phyloP scores from a whole-genome alignment of 2,888 invertebrate genomes.

The Vesta saturnalis region DNA sequence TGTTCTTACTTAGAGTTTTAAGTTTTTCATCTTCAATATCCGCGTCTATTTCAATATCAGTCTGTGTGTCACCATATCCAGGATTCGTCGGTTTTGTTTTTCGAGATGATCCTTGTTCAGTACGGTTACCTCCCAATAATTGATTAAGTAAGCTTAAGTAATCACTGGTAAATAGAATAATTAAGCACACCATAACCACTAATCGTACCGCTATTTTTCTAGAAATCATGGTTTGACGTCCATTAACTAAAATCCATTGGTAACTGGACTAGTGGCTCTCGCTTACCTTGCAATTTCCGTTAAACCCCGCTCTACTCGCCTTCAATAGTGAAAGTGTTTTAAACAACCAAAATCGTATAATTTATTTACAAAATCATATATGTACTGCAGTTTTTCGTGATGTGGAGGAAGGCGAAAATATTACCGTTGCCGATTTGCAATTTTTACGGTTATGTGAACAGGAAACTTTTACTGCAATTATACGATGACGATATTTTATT shows the following conservation, averaged over 20 bases:
- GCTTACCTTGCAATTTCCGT: constrained; percentile 39
- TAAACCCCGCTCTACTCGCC: constrained; percentile 38
- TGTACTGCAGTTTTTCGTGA: neutral
- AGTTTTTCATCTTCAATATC: constrained; percentile 62
- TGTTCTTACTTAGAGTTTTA: constrained; percentile 58
- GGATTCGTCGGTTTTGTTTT: constrained; percentile 58
- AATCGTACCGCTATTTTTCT: constrained; percentile 62
- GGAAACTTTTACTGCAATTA: too few species aligned
- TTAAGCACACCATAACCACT: constrained; percentile 66
- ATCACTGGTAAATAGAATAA: constrained; percentile 67
- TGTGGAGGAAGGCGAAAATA: neutral
- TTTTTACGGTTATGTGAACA: too few species aligned
- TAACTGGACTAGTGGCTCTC: constrained; percentile 32
- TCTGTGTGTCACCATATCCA: constrained; percentile 60
- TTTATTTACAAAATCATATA: neutral
- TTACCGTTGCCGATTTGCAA: too few species aligned
- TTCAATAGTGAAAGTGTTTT: constrained; percentile 41
- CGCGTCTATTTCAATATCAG: constrained; percentile 62
- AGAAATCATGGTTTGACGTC: constrained; percentile 51
- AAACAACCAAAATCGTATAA: constrained; percentile 19
- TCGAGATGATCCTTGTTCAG: constrained; percentile 53
- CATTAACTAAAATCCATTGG: constrained; percentile 36
- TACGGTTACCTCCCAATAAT: constrained; percentile 61
- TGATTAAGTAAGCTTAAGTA: constrained; percentile 64
- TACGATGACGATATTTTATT: too few species aligned